Base-by-base conservation (phyloP, 2,797 vertebrate genomes). In the Apogon talboti region DNA sequence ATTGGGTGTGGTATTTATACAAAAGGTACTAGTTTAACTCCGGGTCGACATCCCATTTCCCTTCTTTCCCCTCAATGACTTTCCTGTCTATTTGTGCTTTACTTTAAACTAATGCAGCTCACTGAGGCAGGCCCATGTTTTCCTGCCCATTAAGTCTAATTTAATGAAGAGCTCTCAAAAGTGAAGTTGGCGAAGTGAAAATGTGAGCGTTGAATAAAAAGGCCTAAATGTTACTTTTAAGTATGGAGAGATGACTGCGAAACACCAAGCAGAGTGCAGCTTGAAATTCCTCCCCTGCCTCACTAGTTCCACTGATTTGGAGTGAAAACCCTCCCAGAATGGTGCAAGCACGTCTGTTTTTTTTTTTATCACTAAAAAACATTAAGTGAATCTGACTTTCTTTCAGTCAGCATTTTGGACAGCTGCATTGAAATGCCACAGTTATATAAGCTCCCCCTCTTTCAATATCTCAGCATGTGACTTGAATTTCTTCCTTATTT, bases 391-490 rank as follows among this genome's bases (percentile, higher is more conserved):
- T 56, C 53, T 65, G 76, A 65, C 54, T 76, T 72, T 65, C 52
- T 81, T 81, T 75, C 75, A 79, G 75, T 84, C 78, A 84, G 79
- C 81, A 44, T 71, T 83, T 79, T 78, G 71, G 71, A 77, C 68
- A 71, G 74, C 60, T 75, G 65, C 51, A 76, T 72, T 74, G 55
- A 84, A 81, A 76, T 60, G 69, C 47, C 72, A 74, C 52, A 57
- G 61, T 79, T 81, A 77, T 67, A 76, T 75, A 80, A 86, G 80
- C 60, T 50, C 15, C 11, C 11, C 8, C 49, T 51, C 30, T 48
- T 66, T 66, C 41, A 47, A 5, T 64, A 63, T 76, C 73, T 67
- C 47, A 28, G 48, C 65, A 47, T 63, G 69, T 58, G 69, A 76
- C 66, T 68, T 56, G 13, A 66, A 59, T 74, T 78, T 72, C 44